phyloP scores from a whole-genome alignment of 2,888 invertebrate species.

The Synanthedon myopaeformis region DNA sequence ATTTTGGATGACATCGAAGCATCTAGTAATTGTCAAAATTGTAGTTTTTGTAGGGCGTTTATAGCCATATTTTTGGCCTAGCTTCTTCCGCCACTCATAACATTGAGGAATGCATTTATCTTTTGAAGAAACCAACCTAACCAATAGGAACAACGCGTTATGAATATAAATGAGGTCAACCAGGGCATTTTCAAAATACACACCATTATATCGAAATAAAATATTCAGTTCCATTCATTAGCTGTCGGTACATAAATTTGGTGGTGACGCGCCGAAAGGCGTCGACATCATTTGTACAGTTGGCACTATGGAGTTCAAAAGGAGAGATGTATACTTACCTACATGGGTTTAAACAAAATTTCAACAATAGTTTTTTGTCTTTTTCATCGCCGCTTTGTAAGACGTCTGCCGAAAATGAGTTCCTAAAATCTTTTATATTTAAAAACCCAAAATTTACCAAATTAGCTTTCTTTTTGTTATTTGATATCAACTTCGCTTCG shows the following conservation, averaged over 20 bases:
- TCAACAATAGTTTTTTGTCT: conserved; percentile 29
- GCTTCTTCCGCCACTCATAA: too few species aligned
- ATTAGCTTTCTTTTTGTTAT: too few species aligned
- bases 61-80: too few species aligned
- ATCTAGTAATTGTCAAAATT: too few species aligned
- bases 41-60: too few species aligned
- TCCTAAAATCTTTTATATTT: too few species aligned
- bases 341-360: conserved; percentile 34
- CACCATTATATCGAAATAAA: conserved; percentile 63
- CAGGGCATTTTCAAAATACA: conserved; percentile 56
- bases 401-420: too few species aligned
- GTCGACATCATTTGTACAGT: conserved; percentile 59
- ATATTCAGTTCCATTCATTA: conserved; percentile 66
- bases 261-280: conserved; percentile 53
- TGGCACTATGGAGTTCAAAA: conserved; percentile 28
- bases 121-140: too few species aligned
- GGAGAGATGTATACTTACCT: conserved; percentile 14
- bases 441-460: too few species aligned
- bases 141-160: conserved; percentile 55
- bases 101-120: conserved; percentile 24
- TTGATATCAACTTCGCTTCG: too few species aligned
- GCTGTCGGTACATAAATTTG: conserved; percentile 36
- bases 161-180: conserved; percentile 68
- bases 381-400: conserved; percentile 19
- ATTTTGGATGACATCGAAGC: too few species aligned